phyloP scores from a whole-genome alignment of 2,888 invertebrate species.

The Notodonta dromedarius region DNA sequence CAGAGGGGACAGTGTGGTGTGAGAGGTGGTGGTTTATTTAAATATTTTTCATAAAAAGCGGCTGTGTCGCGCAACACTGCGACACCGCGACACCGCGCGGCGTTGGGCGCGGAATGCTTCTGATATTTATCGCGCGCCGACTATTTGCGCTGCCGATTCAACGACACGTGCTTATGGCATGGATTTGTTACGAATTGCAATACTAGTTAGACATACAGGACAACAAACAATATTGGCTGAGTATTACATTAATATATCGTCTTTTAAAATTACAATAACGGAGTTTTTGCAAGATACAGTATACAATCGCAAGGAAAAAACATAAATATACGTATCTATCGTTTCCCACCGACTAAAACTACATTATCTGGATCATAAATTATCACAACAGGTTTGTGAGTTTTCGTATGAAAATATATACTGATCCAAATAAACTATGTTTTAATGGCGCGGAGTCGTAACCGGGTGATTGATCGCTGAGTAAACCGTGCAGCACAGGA shows the following conservation, averaged over 20 bases:
- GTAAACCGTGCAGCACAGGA: neutral
- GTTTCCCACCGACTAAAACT: too few relatives aligned
- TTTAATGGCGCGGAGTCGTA: neutral
- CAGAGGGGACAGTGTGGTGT: neutral
- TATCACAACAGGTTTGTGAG: neutral
- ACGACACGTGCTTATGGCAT: neutral
- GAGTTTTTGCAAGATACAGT: too few relatives aligned
- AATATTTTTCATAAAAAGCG: constrained; percentile 17
- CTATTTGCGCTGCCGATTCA: constrained; percentile 12
- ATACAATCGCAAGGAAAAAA: too few relatives aligned
- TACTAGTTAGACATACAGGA: neutral
- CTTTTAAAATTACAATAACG: too few relatives aligned
- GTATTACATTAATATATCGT: neutral
- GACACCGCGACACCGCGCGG: constrained; percentile 1
- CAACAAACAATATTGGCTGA: too few relatives aligned
- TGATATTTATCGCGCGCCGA: constrained; percentile 16
- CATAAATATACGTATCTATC: too few relatives aligned
- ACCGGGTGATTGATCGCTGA: neutral
- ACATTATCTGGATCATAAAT: neutral
- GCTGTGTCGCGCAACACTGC: neutral
- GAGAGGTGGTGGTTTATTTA: constrained; percentile 8
- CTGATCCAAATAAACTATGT: neutral
- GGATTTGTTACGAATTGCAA: neutral
- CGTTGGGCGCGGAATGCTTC: constrained; percentile 14
- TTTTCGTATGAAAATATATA: neutral